phyloP scores from a whole-genome alignment of 2,113 vertebrate genomes.

The Odocoileus hemionus region DNA sequence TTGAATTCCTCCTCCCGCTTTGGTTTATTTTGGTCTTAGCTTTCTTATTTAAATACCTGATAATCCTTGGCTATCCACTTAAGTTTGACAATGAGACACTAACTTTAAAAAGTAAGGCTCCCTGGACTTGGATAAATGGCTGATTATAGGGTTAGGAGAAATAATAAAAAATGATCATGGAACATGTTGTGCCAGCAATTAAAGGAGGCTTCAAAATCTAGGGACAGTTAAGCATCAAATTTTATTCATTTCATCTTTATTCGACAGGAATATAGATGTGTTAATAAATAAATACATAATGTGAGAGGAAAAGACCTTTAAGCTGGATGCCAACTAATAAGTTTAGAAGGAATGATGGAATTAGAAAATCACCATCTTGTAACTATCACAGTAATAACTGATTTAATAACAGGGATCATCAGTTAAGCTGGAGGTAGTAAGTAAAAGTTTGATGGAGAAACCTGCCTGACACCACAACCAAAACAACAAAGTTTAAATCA shows the following conservation, averaged over 20 bases:
- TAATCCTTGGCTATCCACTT: background rate
- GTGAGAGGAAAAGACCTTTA: background rate
- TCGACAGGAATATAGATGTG: background rate
- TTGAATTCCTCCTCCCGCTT: background rate
- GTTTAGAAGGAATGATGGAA: background rate
- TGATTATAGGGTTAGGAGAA: background rate
- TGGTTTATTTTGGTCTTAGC: conserved; percentile 15
- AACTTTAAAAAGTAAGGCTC: background rate
- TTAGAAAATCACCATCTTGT: background rate
- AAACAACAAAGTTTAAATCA: background rate
- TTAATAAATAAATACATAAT: background rate
- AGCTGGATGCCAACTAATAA: background rate
- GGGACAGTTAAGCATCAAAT: background rate
- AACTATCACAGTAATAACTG: background rate
- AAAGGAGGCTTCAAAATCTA: background rate
- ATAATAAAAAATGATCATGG: background rate
- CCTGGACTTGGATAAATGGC: background rate
- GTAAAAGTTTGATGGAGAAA: background rate
- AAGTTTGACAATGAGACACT: background rate
- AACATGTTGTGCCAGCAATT: background rate
- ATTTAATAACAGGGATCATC: background rate
- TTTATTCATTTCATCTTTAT: background rate
- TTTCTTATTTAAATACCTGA: background rate
- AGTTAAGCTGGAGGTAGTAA: background rate
- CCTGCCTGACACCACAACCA: background rate